Conservation (phyloP, 2,888 invertebrate genomes). For the Cyclophora albipunctata region DNA sequence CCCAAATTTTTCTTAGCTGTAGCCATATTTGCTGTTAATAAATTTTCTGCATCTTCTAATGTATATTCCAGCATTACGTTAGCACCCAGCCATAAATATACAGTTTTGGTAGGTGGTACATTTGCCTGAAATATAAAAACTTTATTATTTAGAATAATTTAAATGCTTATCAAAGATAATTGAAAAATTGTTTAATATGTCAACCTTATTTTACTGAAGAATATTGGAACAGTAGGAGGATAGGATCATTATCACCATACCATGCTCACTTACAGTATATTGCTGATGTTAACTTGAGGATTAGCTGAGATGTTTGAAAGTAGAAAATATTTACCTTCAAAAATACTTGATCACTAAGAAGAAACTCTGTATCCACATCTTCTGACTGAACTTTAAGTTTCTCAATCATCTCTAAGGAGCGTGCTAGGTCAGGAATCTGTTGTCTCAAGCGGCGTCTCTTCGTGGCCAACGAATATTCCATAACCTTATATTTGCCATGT, state of each 20-base stretch:
- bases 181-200: too few relatives aligned
- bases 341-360: constrained; percentile 94
- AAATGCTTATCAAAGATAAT: too few relatives aligned
- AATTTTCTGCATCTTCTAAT: constrained; percentile 89
- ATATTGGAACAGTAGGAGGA: too few relatives aligned
- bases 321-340: constrained; percentile 60
- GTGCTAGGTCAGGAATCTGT: constrained; percentile 95
- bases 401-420: constrained; percentile 93
- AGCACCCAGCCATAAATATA: constrained; percentile 89
- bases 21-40: constrained; percentile 87
- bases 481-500: constrained; percentile 97
- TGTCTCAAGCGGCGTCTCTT: constrained; percentile 90
- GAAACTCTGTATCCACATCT: constrained; percentile 89
- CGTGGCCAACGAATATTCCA: constrained; percentile 93
- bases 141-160: too few relatives aligned
- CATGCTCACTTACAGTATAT: not conserved
- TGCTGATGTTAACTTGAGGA: not conserved
- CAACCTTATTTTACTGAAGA: too few relatives aligned
- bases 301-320: not conserved
- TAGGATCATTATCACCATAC: too few relatives aligned
- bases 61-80: constrained; percentile 99
- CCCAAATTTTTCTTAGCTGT: constrained; percentile 88
- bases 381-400: constrained; percentile 88
- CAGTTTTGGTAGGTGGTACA: constrained; percentile 92
- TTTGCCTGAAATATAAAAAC: constrained; percentile 79